phyloP scores from a whole-genome alignment of 2,113 vertebrate species.

The Sander lucioperca region DNA sequence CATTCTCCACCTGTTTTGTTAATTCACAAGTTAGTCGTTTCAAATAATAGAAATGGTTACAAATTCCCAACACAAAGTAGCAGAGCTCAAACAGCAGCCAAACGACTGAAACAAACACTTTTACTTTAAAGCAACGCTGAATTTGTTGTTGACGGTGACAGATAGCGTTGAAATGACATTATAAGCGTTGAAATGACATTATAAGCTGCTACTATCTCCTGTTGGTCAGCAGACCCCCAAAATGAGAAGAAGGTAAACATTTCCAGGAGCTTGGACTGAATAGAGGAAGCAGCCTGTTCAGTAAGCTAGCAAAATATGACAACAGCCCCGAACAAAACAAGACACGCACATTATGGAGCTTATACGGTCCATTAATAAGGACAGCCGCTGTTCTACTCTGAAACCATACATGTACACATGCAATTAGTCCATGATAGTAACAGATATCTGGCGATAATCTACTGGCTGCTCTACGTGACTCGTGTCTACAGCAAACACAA shows the following conservation, averaged over 20 bases:
- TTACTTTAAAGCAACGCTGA: neutral
- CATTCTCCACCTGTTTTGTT: too few species aligned
- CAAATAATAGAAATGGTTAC: neutral
- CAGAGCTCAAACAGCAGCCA: neutral
- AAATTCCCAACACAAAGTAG: neutral
- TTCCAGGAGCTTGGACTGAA: slow-evolving; percentile 60
- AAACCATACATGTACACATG: neutral
- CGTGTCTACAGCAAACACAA: slow-evolving; percentile 64
- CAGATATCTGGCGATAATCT: slow-evolving; percentile 28
- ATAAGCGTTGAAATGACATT: neutral
- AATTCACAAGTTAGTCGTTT: neutral
- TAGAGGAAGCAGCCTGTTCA: slow-evolving; percentile 71
- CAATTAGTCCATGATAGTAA: slow-evolving; percentile 6
- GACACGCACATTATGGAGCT: slow-evolving; percentile 16
- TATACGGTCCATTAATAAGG: neutral
- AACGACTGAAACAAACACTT: neutral
- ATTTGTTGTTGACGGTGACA: neutral
- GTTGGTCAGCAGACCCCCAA: slow-evolving; percentile 55
- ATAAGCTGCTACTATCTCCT: slow-evolving; percentile 14
- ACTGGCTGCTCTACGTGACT: slow-evolving; percentile 62
- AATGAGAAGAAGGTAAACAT: slow-evolving; percentile 73
- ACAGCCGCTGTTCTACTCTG: neutral
- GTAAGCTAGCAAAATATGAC: slow-evolving; percentile 63
- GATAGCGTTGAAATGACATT: neutral
- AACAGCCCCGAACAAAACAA: slow-evolving; percentile 28